Base-by-base conservation (phyloP, 2,888 invertebrate species). In the Yponomeuta malinellus region DNA sequence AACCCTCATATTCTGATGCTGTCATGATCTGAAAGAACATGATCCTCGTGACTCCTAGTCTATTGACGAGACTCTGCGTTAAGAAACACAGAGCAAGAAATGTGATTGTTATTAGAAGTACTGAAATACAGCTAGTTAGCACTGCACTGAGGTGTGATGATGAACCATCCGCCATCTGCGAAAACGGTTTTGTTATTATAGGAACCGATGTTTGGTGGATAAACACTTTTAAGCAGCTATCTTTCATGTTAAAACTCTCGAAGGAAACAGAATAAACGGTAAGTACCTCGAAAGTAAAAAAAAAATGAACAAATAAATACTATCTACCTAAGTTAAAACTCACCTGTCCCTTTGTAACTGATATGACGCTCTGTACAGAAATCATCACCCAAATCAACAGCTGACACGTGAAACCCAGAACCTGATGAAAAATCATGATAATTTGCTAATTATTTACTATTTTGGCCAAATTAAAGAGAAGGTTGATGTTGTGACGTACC, bases 21-120 rank as follows among this genome's bases (percentile, higher is more conserved):
- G 82, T 78, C 68, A 81, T 73, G 5, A 83, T 73, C 23, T 77
- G 75, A n/a, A 79, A 77, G 71, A 83, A 82, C 1, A 83, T 73
- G 72, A 79, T 81, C 70, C 75, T 81, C 37, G 79, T 77, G 63
- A 75, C 73, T 6, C 81, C 78, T 37, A 87, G 73, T 66, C 79
- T 78, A 0, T 75, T 74, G 15, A 79, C 77, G 31, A 85, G 73
- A 10, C 73, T 71, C 68, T 81, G 79, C 1, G 81, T 75, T 29
- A 80, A 71, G n/a, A 75, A 74, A 71, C 85, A 81, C 33, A 83
- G 43, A 10, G 72, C 63, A n/a, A 81, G 12, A 71, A 81, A 75
- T 12, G 79, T 29, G 3, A 75, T 15, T 59, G 78, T 73, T 68
- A 77, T 76, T 4, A 75, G 37, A 1, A 81, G 71, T 15, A 78